Conservation (phyloP, 2,797 vertebrate genomes). For the Peromyscus aztecus region DNA sequence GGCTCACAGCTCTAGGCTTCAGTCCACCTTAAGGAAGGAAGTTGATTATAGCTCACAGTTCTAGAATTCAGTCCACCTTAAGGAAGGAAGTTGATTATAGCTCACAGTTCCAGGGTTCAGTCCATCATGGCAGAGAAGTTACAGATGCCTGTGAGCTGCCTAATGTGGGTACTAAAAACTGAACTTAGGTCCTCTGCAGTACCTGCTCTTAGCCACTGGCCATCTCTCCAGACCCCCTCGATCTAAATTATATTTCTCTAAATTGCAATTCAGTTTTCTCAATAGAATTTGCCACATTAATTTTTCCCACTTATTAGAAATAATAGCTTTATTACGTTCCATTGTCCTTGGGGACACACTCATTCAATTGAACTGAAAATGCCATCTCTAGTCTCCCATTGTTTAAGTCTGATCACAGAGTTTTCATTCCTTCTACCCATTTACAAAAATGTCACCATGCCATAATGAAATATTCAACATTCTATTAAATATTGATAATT, state of each 20-base stretch:
- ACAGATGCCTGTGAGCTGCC: not conserved
- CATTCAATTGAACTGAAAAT: not conserved
- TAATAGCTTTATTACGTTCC: not conserved
- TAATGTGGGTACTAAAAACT: not conserved
- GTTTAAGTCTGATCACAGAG: slow-evolving; percentile 37
- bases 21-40: no score
- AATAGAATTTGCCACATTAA: not conserved
- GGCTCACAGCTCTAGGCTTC: no score
- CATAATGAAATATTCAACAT: slow-evolving; percentile 57
- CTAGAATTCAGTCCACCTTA: no score
- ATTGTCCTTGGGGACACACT: not conserved
- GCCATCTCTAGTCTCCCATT: not conserved
- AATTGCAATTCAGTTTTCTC: not conserved
- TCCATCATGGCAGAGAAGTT: not conserved
- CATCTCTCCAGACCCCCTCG: not conserved
- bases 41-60: no score
- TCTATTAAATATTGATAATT: slow-evolving; percentile 58
- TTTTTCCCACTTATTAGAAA: not conserved
- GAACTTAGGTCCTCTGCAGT: not conserved
- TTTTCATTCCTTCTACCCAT: slow-evolving; percentile 41
- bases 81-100: not conserved
- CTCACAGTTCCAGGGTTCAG: not conserved
- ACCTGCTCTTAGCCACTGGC: not conserved
- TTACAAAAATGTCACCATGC: slow-evolving; percentile 26
- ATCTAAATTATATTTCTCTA: slow-evolving; percentile 9